Conservation (phyloP, 2,797 vertebrate genomes). For the Odontamblyopus rebecca region DNA sequence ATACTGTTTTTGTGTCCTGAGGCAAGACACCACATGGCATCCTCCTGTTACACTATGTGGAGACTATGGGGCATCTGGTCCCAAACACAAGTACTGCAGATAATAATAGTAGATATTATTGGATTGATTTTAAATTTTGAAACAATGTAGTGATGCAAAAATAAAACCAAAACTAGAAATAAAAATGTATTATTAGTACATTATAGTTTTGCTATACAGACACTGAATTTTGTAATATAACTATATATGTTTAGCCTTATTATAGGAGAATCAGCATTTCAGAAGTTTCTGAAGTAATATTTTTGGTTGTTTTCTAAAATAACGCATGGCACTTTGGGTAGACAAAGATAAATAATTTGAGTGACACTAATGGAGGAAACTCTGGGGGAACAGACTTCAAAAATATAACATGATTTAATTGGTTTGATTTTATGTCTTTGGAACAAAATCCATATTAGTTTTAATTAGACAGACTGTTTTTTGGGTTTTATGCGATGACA, state of each 20-base stretch:
- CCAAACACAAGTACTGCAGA: not conserved
- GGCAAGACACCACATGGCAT: not conserved
- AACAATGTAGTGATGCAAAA: not conserved
- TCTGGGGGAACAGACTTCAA: constrained; percentile 41
- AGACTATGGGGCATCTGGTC: not conserved
- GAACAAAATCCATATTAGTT: constrained; percentile 35
- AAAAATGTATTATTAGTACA: not conserved
- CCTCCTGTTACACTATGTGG: not conserved
- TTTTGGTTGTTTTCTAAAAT: constrained; percentile 42
- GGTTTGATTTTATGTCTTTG: constrained; percentile 31
- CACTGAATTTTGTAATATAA: not conserved
- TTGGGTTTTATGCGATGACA: constrained; percentile 1
- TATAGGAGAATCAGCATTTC: not conserved
- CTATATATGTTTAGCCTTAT: not conserved
- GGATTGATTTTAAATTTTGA: too few species aligned
- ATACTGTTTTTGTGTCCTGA: not conserved
- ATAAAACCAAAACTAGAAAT: not conserved
- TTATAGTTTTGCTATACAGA: too few species aligned
- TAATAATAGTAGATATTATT: not conserved
- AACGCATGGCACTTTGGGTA: constrained; percentile 23
- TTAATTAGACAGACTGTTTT: constrained; percentile 25
- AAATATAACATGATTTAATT: constrained; percentile 45
- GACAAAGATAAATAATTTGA: constrained; percentile 2
- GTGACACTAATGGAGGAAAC: constrained; percentile 26
- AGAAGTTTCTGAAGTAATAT: constrained; percentile 18